Evolutionary conservation across 2,888 invertebrate species (phyloP).

Genomic region (Lithophane ornitopus): DNA sequence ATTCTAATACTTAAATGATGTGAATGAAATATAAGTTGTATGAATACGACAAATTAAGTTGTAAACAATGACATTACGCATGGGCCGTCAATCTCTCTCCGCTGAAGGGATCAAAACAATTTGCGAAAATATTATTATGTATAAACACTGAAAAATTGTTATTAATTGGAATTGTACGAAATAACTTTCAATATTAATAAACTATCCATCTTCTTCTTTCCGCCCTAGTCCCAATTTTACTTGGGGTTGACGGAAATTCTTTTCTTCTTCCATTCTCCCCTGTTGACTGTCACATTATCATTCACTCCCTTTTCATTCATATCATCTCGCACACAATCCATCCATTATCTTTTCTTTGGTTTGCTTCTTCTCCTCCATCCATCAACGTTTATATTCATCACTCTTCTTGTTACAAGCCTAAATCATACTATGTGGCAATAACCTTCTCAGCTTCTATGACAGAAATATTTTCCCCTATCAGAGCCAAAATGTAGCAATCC

Average conservation of each 20-base stretch:
- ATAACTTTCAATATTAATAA: not conserved
- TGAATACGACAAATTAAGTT: constrained; percentile 44
- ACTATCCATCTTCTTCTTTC: not conserved
- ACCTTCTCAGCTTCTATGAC: not conserved
- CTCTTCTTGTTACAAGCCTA: not conserved
- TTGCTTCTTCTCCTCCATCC: not conserved
- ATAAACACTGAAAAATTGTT: not conserved
- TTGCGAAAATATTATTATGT: constrained; percentile 30
- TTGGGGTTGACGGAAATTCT: not conserved
- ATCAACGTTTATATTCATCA: not conserved
- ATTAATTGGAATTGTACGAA: not conserved
- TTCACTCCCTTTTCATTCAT: not conserved
- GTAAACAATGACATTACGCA: constrained; percentile 46
- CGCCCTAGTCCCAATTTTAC: not conserved
- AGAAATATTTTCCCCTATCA: not conserved
- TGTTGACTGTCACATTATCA: not conserved
- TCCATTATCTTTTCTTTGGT: not conserved
- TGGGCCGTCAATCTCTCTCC: constrained; percentile 23
- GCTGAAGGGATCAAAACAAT: constrained; percentile 32
- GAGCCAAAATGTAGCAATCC: not conserved
- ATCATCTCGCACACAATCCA: too few species aligned
- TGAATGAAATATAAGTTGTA: constrained; percentile 63
- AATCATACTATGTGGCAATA: not conserved
- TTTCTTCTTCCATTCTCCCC: not conserved
- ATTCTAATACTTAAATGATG: constrained; percentile 60